These are phyloP conservation scores for Sepiola atlantica DNA, from an alignment of 2,888 invertebrate genomes.

Conservation along the genomic window DNA sequence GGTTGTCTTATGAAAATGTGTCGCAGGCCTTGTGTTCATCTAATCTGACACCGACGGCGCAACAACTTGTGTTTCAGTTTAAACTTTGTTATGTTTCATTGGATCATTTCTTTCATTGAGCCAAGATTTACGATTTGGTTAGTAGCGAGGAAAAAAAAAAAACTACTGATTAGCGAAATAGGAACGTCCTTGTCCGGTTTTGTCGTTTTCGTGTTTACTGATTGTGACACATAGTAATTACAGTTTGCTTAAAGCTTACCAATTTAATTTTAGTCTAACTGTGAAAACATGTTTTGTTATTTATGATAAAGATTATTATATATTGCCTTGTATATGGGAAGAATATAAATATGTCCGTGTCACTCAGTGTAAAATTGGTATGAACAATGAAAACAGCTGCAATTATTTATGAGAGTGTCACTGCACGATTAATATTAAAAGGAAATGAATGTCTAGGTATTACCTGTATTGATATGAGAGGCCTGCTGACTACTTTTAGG, in stretches of 20 bases:
- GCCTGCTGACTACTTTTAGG: too few relatives aligned
- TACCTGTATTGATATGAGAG: too few relatives aligned
- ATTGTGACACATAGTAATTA: neutral
- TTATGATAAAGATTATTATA: neutral
- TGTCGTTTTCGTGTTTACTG: neutral
- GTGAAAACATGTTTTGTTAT: neutral
- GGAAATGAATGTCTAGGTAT: too few relatives aligned
- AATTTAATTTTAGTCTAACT: conserved; percentile 6
- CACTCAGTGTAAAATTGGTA: neutral
- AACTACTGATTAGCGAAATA: neutral
- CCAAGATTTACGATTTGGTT: neutral
- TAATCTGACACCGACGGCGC: neutral
- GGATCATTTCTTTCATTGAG: neutral
- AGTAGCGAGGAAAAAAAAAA: too few relatives aligned
- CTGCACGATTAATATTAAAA: neutral
- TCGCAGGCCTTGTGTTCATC: neutral
- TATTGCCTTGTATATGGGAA: neutral
- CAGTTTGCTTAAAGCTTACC: neutral
- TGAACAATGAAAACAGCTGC: neutral
- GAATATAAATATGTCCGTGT: neutral
- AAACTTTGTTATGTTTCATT: neutral
- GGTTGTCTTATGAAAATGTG: too few relatives aligned
- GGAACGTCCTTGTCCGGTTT: neutral
- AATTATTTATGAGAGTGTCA: too few relatives aligned
- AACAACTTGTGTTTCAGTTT: neutral